Evolutionary conservation across 2,797 vertebrate genomes (phyloP), one percentile per base, ranked within the genome.

Genomic region (Anguilla obscura): DNA sequence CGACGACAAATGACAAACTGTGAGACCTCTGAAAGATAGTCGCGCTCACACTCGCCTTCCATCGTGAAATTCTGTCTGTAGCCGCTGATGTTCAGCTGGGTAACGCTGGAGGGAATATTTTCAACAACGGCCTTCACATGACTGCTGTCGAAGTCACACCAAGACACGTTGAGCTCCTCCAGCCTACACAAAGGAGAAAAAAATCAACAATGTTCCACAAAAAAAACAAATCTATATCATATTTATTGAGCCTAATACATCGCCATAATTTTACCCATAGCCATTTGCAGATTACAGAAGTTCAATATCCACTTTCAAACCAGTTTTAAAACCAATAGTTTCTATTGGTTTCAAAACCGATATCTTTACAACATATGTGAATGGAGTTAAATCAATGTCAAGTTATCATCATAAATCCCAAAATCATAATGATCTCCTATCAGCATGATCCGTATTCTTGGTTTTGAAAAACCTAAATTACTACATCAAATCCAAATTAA

Each of bases 51-150:
- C 82, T 86, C 90, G 97, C 97, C 96, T 89, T 94, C 14, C 87
- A 95, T 95, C 3, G 93, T 94, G 45, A 99, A 95, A 89, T 95
- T 97, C 87, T 97, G 96, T 89, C 98, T 95, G 93, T 99, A 99
- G 30, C 98, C 98, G 4, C 98, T 98, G 88, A 99, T 92, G 94
- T 99, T 99, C 83, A 99, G 94, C 21, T 97, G 95, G 0, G 93
- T 96, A 74, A 99, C 30, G 0, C 91, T 91, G 27, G 95, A 74
- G 3, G 96, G 94, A 71, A 99, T 0, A 0, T 96, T 92, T 0
- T 5, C 90, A 0, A 97, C 96, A 0, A 97, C 93, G 0, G 92
- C 94, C 90, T 95, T 96, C 85, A 99, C 95, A 0, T 99, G 98
- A 2, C 94, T 87, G 0, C 87, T 93, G 79, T 89, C 96, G 89